Conservation (phyloP, 2,797 vertebrate species). For the Euthynnus affinis region DNA sequence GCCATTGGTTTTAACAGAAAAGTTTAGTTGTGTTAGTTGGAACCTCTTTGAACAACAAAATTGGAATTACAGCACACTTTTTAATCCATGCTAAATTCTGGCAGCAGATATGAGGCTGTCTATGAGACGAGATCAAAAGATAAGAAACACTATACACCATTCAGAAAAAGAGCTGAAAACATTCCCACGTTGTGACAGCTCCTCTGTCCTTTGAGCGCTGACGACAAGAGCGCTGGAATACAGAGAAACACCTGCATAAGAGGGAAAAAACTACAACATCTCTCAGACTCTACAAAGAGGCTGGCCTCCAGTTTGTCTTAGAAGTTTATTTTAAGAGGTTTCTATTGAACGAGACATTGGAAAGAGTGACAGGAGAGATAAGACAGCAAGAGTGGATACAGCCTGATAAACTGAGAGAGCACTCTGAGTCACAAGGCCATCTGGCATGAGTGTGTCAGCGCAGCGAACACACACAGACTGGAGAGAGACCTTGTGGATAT, state of each 20-base stretch:
- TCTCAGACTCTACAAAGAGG: not conserved
- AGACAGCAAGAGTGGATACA: conserved; percentile 24
- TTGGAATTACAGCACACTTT: not conserved
- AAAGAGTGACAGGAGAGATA: conserved; percentile 43
- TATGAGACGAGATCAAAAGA: not conserved
- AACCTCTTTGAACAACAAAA: not conserved
- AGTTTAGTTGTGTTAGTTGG: not conserved
- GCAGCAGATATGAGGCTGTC: not conserved
- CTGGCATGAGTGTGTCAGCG: conserved; percentile 12
- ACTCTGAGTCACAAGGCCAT: conserved; percentile 36
- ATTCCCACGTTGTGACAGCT: conserved; percentile 1
- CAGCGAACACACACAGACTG: conserved; percentile 3
- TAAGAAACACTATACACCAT: not conserved
- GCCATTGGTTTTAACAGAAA: not conserved
- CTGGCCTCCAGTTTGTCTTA: not conserved
- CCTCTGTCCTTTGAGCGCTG: not conserved
- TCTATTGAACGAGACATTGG: conserved; percentile 28
- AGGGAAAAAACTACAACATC: too few species aligned
- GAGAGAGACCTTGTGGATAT: conserved; percentile 38
- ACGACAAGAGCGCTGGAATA: not conserved
- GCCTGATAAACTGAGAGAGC: conserved; percentile 41
- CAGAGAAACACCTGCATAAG: conserved; percentile 10
- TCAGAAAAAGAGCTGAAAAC: not conserved
- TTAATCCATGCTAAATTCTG: not conserved
- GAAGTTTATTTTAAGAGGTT: conserved; percentile 44